A percentile compares a stretch with the other conserved stretches of the same genome.
These are phyloP conservation scores for Clostera curtula DNA, from an alignment of 2,888 invertebrate species.

Conservation along the genomic window DNA sequence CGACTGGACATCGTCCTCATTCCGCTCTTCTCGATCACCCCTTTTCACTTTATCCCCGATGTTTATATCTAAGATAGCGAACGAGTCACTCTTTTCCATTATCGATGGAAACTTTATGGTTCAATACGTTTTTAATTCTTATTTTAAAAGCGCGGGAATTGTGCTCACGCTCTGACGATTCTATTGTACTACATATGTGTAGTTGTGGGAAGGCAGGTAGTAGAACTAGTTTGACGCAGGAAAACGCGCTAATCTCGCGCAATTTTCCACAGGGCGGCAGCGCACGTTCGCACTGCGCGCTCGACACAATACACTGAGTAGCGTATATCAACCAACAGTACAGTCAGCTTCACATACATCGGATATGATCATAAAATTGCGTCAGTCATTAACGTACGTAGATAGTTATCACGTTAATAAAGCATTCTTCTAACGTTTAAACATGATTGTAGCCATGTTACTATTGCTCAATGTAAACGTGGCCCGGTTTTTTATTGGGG, in stretches of 20 bases:
- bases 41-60: slow-evolving; percentile 43
- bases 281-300: slow-evolving; percentile 43
- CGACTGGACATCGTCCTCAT: slow-evolving; percentile 30
- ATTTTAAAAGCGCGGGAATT: slow-evolving; percentile 10
- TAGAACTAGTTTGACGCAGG: too few species aligned
- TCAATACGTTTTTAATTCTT: background rate
- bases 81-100: slow-evolving; percentile 55
- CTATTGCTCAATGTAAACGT: too few species aligned
- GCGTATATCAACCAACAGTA: too few species aligned
- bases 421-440: slow-evolving; percentile 20
- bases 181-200: slow-evolving; percentile 4
- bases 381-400: slow-evolving; percentile 26
- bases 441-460: background rate
- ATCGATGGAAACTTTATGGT: too few species aligned
- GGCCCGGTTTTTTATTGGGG: too few species aligned
- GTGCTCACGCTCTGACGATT: slow-evolving; percentile 8
- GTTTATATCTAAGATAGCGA: slow-evolving; percentile 54
- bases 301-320: slow-evolving; percentile 28
- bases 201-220: background rate
- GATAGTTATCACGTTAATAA: slow-evolving; percentile 11
- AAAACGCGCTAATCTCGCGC: slow-evolving; percentile 8
- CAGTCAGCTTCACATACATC: slow-evolving; percentile 15
- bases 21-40: slow-evolving; percentile 22
- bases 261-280: slow-evolving; percentile 27
- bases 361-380: slow-evolving; percentile 23